Conservation (phyloP, 2,888 invertebrate genomes). For the Dermolepida albohirtum region DNA sequence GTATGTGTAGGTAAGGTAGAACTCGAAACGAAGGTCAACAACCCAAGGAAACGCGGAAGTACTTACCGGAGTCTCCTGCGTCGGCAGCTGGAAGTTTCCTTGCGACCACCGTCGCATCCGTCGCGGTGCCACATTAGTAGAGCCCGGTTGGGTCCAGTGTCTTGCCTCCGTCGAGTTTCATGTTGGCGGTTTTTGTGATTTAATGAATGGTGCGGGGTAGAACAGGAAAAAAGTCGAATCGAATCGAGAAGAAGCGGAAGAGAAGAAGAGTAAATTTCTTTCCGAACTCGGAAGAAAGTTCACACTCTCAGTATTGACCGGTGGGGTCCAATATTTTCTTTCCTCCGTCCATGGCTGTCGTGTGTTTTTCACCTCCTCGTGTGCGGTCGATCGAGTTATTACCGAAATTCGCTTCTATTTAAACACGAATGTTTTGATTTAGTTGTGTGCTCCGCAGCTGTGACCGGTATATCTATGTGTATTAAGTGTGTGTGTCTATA, state of each 20-base stretch:
- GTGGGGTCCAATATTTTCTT: slow-evolving; percentile 63
- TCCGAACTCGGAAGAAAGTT: slow-evolving; percentile 20
- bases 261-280: slow-evolving; percentile 13
- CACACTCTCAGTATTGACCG: slow-evolving; percentile 58
- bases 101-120: slow-evolving; percentile 64
- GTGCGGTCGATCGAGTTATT: slow-evolving; percentile 18
- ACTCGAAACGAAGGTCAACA: slow-evolving; percentile 45
- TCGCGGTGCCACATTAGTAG: slow-evolving; percentile 64
- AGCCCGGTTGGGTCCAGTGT: slow-evolving; percentile 63
- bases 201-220: not conserved
- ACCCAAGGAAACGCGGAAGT: slow-evolving; percentile 46
- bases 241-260: slow-evolving; percentile 17
- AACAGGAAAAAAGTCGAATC: not conserved
- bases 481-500: not conserved
- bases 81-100: slow-evolving; percentile 65
- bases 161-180: slow-evolving; percentile 50
- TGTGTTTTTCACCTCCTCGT: slow-evolving; percentile 27
- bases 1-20: slow-evolving; percentile 44
- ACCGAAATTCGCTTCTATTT: slow-evolving; percentile 22
- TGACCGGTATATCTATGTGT: slow-evolving; percentile 12
- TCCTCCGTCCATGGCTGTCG: slow-evolving; percentile 60
- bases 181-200: slow-evolving; percentile 30
- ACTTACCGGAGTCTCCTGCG: slow-evolving; percentile 65
- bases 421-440: slow-evolving; percentile 36
- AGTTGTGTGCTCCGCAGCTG: slow-evolving; percentile 16